Base-by-base conservation (phyloP, 2,888 invertebrate species). In the Lypha dubia region DNA sequence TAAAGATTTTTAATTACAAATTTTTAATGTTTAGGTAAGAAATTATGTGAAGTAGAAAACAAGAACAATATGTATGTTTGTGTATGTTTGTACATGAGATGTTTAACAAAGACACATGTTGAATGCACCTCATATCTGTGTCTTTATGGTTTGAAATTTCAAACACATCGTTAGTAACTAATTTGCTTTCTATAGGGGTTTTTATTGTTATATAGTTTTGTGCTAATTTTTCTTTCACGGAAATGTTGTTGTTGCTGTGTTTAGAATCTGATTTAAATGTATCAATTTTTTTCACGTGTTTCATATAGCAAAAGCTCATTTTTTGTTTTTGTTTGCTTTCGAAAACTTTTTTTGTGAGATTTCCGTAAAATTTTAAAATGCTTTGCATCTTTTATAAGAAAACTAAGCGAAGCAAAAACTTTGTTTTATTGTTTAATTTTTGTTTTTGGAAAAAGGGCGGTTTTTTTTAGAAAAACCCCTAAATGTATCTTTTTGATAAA, bases 131-230 rank as follows among this genome's bases (percentile, higher is more conserved):
- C 75, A 1, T 28, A n/a, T 22, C 8, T 32, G 11, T 32, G 11
- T 46, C 17, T 49, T 60, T 44, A 44, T 58, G 15, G 24, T 58
- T 46, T 51, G 46, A n/a, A 38, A 46, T 62, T 79, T 65, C 75
- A 46, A 77, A 77, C 70, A 84, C 81, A 84, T 84, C 77, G 81
- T 81, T 84, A 81, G 81, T 70, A 79, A 84, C 81, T 84, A 84
- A 84, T 81, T 84, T 84, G 84, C 73, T 79, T 68, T 62, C 20
- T 67, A 49, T 76, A 51, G 22, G 1, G 17, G 1, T 20, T 49
- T 41, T 32, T 41, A 32, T 71, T 71, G 35, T 73, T 73, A 32
- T 63, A 38, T 2, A 20, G 24, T 17, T 35, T 32, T 63, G 6
- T 4, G 44, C 56, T 41, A 17, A 56, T 44, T 46, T 71, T 56